Percentiles rank a stretch among this genome's conserved stretches.
Evolutionary conservation across 1,140 invertebrate genomes (phyloP).

Genomic region (Drosophila suzukii): DNA sequence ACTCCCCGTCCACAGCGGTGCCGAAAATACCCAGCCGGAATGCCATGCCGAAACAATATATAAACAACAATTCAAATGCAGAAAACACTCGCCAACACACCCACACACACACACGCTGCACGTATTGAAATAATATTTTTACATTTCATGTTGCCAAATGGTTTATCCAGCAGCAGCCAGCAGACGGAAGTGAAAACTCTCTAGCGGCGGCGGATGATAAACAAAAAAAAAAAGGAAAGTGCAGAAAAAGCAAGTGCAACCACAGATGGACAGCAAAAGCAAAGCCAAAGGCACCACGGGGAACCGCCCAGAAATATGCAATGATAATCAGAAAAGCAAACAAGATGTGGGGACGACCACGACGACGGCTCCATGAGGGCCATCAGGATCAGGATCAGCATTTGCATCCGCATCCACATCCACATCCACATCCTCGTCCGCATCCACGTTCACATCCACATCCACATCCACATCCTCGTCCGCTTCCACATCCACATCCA

Average conservation of each 20-base stretch:
- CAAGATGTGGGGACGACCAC: slow-evolving; percentile 25
- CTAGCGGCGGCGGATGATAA: not conserved
- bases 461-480: not conserved
- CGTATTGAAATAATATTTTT: slow-evolving; percentile 66
- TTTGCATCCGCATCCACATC: slow-evolving; percentile 3
- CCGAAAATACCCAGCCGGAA: not conserved
- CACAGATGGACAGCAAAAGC: slow-evolving; percentile 16
- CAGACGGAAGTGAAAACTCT: slow-evolving; percentile 18
- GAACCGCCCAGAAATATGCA: slow-evolving; percentile 53
- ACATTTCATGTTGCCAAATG: slow-evolving; percentile 48
- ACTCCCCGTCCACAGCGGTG: not conserved
- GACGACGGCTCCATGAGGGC: slow-evolving; percentile 21
- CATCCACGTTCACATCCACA: not conserved
- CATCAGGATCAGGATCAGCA: slow-evolving; percentile 20
- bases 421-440: not conserved
- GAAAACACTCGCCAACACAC: slow-evolving; percentile 17
- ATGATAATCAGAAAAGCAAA: slow-evolving; percentile 66
- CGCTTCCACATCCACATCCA: not conserved
- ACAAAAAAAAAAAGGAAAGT: not conserved
- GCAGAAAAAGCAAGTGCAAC: not conserved
- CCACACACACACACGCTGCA: slow-evolving; percentile 18
- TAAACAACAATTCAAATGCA: slow-evolving; percentile 47
- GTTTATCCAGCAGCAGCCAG: slow-evolving; percentile 23
- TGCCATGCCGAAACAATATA: slow-evolving; percentile 39
- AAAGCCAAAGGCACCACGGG: too few relatives aligned